A percentile compares a stretch with the other conserved stretches of the same genome.
phyloP scores from a whole-genome alignment of 1,140 invertebrate species.

The Trichoplusia ni region DNA sequence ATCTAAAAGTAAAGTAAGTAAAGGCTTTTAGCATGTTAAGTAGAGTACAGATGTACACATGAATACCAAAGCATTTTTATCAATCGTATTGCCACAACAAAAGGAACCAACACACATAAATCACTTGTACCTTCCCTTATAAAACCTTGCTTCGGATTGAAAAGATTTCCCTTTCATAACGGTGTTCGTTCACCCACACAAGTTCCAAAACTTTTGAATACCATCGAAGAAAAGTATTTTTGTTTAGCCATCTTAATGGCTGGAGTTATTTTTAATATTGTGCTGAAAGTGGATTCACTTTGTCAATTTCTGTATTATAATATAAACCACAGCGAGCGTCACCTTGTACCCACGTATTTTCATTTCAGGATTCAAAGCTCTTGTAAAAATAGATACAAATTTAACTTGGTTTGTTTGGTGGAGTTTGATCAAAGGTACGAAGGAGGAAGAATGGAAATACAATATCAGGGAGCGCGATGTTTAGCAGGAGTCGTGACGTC shows the following conservation, averaged over 20 bases:
- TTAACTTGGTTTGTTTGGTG: not conserved
- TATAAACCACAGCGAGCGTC: slow-evolving; percentile 4
- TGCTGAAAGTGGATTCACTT: not conserved
- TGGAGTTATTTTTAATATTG: slow-evolving; percentile 29
- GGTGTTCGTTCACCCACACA: slow-evolving; percentile 49
- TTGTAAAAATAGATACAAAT: not conserved
- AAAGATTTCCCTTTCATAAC: slow-evolving; percentile 57
- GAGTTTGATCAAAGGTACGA: not conserved
- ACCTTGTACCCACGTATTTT: not conserved
- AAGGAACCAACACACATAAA: slow-evolving; percentile 51
- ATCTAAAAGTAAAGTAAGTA: no score
- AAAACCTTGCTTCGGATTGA: slow-evolving; percentile 48
- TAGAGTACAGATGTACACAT: not conserved
- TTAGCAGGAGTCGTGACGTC: slow-evolving; percentile 47
- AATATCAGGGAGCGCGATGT: slow-evolving; percentile 27
- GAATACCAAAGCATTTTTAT: slow-evolving; percentile 45
- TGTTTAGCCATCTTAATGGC: slow-evolving; percentile 27
- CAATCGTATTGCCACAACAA: slow-evolving; percentile 48
- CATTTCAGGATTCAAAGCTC: not conserved
- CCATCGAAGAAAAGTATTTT: slow-evolving; percentile 27
- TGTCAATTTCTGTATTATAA: slow-evolving; percentile 14
- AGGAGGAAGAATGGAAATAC: not conserved
- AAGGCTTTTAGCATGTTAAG: no score
- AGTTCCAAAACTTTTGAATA: slow-evolving; percentile 48
- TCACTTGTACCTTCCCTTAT: slow-evolving; percentile 53